These are phyloP conservation scores for Urocyon cinereoargenteus DNA, from an alignment of 2,797 vertebrate species.

Conservation along the genomic window DNA sequence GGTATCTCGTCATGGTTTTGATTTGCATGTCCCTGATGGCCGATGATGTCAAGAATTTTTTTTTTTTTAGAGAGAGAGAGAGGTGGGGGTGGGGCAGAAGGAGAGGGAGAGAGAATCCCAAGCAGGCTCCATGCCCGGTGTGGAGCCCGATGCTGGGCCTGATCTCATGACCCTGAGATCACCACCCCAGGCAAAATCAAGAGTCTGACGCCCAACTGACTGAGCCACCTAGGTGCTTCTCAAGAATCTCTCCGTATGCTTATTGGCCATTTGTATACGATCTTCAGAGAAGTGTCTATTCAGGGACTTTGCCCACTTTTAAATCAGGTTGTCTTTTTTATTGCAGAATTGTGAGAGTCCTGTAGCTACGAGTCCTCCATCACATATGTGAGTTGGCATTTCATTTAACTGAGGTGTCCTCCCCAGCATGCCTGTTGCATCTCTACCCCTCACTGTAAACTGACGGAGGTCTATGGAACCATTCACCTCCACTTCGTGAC, in stretches of 20 bases:
- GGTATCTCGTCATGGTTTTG: neutral
- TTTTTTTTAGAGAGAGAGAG: neutral
- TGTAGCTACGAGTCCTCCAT: neutral
- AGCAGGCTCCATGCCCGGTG: neutral
- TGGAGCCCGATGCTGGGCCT: neutral
- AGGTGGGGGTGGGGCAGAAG: neutral
- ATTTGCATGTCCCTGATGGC: neutral
- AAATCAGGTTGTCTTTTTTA: neutral
- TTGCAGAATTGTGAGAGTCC: neutral
- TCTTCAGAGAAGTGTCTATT: conserved; percentile 18
- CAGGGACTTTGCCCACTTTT: neutral
- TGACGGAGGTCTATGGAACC: neutral
- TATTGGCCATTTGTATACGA: neutral
- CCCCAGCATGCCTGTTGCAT: neutral
- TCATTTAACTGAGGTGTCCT: neutral
- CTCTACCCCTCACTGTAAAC: neutral
- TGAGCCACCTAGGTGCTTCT: neutral
- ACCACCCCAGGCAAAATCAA: neutral
- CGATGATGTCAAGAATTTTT: neutral
- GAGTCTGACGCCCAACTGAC: neutral
- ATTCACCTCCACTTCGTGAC: neutral
- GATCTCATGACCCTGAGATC: neutral
- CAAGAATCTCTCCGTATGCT: neutral
- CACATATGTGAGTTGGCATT: neutral
- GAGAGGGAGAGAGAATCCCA: neutral